Evolutionary conservation across 2,888 invertebrate species (phyloP), one percentile per base, ranked within the genome.

Genomic region (Hipparchia sbordonii): DNA sequence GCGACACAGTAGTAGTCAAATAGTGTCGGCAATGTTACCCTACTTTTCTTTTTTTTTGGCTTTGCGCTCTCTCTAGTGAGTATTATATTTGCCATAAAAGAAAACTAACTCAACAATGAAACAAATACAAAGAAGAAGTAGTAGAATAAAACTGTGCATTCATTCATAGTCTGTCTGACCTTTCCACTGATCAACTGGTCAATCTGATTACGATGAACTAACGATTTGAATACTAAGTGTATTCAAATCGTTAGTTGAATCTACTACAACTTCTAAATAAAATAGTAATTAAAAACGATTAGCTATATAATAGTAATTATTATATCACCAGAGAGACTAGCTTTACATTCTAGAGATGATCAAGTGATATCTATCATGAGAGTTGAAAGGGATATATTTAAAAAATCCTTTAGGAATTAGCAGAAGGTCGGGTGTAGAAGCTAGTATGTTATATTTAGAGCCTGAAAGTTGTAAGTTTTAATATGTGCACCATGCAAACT

Each of bases 41-140:
- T 76, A 76, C 71, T 74, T 77, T 74, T 69, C 71, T 65, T 74
- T 76, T 73, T 23, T 76, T 72, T 70, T 39, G 60, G 52, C 56
- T 54, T 70, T 67, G 33, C 45, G 54, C 69, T 69, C 62, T 71
- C 70, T 59, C 61, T 48, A 45, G 46, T 59, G 57, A 61, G 52
- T 61, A 68, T 59, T 39, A 52, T 51, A 54, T 61, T 70, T 12
- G 52, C 13, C 46, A 46, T 52, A 72, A 69, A 65, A 57, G 57
- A 68, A 72, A 63, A 57, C 57, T 68, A 54, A 65, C 68, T 68
- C 13, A 10, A 63, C 46, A 39, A 33, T 5, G 57, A n/a, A 39
- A 51, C 4, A 8, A 57, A 67, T 46, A 48, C 6, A 48, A 48
- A 39, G 39, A 39, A 39, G 39, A 39, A 39, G 39, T 39, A 39